Evolutionary conservation across 2,888 invertebrate genomes (phyloP).

Genomic region (Galeruca laticollis): DNA sequence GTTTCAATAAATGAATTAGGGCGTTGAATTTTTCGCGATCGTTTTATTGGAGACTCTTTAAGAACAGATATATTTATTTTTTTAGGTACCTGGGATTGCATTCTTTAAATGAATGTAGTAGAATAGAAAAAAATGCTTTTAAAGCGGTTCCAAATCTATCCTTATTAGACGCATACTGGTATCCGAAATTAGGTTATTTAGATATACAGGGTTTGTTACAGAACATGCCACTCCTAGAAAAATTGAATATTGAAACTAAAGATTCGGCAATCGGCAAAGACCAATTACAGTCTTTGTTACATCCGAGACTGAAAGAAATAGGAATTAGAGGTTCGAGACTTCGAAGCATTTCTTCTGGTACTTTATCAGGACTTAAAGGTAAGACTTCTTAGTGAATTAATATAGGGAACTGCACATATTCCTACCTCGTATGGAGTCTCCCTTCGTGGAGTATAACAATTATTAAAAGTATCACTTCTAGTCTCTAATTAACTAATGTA

Average conservation of each 20-base stretch:
- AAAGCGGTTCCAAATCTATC: conserved; percentile 78
- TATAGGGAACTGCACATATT: too few relatives aligned
- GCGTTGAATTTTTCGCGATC: too few relatives aligned
- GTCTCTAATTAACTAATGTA: too few relatives aligned
- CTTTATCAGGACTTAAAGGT: conserved; percentile 83
- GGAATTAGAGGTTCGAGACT: conserved; percentile 82
- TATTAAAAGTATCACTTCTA: too few relatives aligned
- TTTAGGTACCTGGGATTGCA: conserved; percentile 76
- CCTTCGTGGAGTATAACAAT: too few relatives aligned
- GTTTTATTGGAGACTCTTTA: too few relatives aligned
- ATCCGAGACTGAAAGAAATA: conserved; percentile 81
- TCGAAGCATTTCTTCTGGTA: conserved; percentile 83
- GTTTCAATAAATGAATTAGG: too few relatives aligned
- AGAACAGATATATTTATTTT: neutral
- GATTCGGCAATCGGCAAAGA: conserved; percentile 85
- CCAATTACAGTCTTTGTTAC: conserved; percentile 82
- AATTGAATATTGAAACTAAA: conserved; percentile 87
- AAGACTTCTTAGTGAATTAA: too few relatives aligned
- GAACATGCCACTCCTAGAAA: conserved; percentile 79
- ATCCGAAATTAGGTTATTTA: conserved; percentile 84
- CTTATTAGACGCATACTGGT: conserved; percentile 78
- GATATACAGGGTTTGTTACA: conserved; percentile 89
- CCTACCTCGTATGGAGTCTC: too few relatives aligned
- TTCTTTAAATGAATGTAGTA: conserved; percentile 76
- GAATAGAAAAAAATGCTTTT: conserved; percentile 87